Evolutionary conservation across 1,140 invertebrate species (phyloP).

Genomic region (Drosophila novamexicana): DNA sequence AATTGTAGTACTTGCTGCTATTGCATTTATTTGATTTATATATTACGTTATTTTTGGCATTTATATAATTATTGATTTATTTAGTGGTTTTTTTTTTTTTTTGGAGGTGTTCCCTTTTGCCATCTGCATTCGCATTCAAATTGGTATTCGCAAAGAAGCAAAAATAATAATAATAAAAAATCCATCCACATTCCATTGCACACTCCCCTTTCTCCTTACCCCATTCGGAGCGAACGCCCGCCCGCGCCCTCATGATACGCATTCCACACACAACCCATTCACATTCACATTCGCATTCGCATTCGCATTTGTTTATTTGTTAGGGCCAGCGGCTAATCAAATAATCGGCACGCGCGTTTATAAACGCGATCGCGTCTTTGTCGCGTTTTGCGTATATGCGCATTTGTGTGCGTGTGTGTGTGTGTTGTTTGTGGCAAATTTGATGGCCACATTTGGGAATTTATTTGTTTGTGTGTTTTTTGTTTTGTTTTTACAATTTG

Average conservation of each 20-base stretch:
- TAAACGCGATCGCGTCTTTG: slow-evolving; percentile 42
- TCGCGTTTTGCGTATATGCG: slow-evolving; percentile 14
- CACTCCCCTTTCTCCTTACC: background rate
- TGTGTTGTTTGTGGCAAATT: slow-evolving; percentile 17
- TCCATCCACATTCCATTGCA: slow-evolving; percentile 12
- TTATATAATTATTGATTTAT: too few relatives aligned
- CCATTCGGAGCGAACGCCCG: background rate
- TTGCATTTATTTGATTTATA: too few relatives aligned
- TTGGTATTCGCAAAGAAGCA: background rate
- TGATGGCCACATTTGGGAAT: slow-evolving; percentile 24
- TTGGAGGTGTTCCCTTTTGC: too few relatives aligned
- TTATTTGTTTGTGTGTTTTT: slow-evolving; percentile 6
- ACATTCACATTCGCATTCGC: slow-evolving; percentile 1
- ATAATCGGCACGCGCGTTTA: slow-evolving; percentile 34
- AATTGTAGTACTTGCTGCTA: too few relatives aligned
- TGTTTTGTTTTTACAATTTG: slow-evolving; percentile 24
- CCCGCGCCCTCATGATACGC: background rate
- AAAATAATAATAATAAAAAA: background rate
- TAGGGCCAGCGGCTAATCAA: slow-evolving; percentile 19
- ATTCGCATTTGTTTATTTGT: slow-evolving; percentile 40
- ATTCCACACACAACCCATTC: slow-evolving; percentile 13
- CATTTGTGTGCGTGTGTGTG: background rate
- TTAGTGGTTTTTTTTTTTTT: too few relatives aligned
- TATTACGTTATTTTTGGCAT: too few relatives aligned
- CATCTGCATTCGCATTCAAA: too few relatives aligned